Conservation (phyloP, 2,113 vertebrate genomes). For the Pedionomus torquatus region DNA sequence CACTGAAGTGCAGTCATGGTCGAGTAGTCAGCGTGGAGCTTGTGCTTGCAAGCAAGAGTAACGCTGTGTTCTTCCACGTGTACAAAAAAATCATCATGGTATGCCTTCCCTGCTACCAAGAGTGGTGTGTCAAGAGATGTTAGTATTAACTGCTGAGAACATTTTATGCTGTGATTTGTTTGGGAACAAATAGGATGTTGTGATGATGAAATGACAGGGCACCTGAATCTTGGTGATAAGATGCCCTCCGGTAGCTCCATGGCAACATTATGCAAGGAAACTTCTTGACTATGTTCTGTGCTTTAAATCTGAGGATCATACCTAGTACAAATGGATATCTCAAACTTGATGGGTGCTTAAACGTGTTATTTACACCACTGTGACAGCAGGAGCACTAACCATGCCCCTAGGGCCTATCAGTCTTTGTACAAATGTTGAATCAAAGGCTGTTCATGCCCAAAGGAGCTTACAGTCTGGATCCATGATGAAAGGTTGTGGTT, state of each 20-base stretch:
- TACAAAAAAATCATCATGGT: background rate
- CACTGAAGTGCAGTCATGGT: background rate
- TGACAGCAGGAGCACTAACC: background rate
- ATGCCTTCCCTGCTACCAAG: background rate
- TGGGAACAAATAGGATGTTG: background rate
- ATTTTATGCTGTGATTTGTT: background rate
- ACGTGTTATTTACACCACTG: background rate
- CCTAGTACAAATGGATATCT: background rate
- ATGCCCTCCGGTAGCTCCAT: background rate
- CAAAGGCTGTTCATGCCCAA: background rate
- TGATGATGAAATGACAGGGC: background rate
- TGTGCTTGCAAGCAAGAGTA: background rate
- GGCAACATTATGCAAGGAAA: background rate
- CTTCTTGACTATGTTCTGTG: background rate
- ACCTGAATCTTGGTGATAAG: background rate
- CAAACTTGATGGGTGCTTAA: background rate
- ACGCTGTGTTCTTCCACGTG: background rate
- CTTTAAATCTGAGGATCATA: background rate
- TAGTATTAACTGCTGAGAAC: background rate
- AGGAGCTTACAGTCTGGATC: background rate
- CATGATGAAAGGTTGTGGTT: background rate
- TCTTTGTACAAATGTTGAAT: background rate
- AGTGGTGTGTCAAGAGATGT: background rate
- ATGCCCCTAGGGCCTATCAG: background rate
- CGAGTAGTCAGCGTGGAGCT: background rate